Base-by-base conservation (phyloP, 2,888 invertebrate genomes). In the Chalcis sispes region DNA sequence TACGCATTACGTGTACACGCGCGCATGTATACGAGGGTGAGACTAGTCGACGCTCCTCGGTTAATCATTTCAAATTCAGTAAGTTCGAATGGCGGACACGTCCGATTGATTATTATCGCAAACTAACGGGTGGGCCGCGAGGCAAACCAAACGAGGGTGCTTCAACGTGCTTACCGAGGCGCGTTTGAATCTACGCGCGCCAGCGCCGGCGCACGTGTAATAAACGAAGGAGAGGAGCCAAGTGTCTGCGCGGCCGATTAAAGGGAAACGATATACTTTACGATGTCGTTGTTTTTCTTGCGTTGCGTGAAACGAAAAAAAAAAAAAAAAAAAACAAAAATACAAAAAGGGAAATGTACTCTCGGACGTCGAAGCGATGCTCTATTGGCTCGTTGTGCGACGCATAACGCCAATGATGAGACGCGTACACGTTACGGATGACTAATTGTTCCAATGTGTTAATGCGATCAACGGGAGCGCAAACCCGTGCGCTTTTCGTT, bases 31-130 rank as follows among this genome's bases (percentile, higher is more conserved):
- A 20, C 50, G 42, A 42, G 15, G 15, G 13, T 4, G 8, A 13
- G 5, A 46, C 46, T 50, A 15, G 20, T 50, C 20, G 2, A 20
- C 5, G 20, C 20, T n/a, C n/a, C n/a, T 7, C 20, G 78, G 81
- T 81, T 82, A 86, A 86, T 87, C 85, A 86, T 85, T 87, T 86
- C 85, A 84, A 84, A 86, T 87, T 87, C 86, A 85, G 82, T 84
- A 84, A 83, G 82, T 83, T 78, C 82, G 85, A 86, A 86, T 87
- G 78, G 83, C 81, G 78, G 80, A 81, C 83, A 82, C 83, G 84
- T 85, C 84, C 86, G 84, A 85, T 86, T 86, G 85, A 87, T 87
- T 88, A 87, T 87, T 84, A 85, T 86, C 84, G 84, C 84, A 82
- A 70, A 66, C 48, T 59, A 67, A 48, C 56, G 36, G 27, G n/a